Conservation (phyloP, 2,888 invertebrate species). For the Aricia artaxerxes region DNA sequence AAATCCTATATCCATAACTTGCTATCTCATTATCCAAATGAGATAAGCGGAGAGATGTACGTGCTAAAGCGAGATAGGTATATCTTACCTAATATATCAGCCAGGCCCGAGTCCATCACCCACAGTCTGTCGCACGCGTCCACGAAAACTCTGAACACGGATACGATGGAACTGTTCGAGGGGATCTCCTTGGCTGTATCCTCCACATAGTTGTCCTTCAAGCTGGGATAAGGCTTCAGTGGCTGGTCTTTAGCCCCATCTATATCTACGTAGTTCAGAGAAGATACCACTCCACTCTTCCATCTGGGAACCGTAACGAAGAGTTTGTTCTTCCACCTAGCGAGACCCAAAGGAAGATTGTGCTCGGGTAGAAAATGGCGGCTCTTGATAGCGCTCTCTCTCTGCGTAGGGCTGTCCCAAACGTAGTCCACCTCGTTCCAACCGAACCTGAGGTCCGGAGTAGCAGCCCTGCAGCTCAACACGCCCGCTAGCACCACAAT, state of each 20-base stretch:
- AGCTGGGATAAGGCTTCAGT: constrained; percentile 88
- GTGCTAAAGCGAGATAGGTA: constrained; percentile 18
- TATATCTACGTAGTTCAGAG: constrained; percentile 84
- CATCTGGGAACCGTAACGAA: constrained; percentile 86
- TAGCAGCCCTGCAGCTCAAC: constrained; percentile 62
- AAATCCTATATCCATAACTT: constrained; percentile 26
- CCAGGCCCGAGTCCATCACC: constrained; percentile 90
- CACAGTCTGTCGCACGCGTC: constrained; percentile 90
- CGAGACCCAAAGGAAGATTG: constrained; percentile 86
- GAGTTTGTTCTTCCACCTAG: constrained; percentile 85
- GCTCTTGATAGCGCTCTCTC: constrained; percentile 80
- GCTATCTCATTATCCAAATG: constrained; percentile 14
- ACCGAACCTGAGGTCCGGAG: constrained; percentile 82
- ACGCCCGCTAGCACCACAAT: constrained; percentile 55
- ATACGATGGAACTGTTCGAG: constrained; percentile 83
- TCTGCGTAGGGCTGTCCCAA: constrained; percentile 82
- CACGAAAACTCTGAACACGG: constrained; percentile 86
- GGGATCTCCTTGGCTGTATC: constrained; percentile 67
- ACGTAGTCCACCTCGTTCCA: constrained; percentile 86
- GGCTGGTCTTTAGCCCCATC: constrained; percentile 84
- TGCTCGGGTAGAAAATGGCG: constrained; percentile 83
- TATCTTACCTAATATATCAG: constrained; percentile 84
- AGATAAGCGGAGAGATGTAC: constrained; percentile 26
- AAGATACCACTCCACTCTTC: constrained; percentile 86
- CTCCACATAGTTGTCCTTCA: constrained; percentile 88